These are phyloP conservation scores for Drosophila navojoa DNA, from an alignment of 1,140 invertebrate species.

Conservation along the genomic window DNA sequence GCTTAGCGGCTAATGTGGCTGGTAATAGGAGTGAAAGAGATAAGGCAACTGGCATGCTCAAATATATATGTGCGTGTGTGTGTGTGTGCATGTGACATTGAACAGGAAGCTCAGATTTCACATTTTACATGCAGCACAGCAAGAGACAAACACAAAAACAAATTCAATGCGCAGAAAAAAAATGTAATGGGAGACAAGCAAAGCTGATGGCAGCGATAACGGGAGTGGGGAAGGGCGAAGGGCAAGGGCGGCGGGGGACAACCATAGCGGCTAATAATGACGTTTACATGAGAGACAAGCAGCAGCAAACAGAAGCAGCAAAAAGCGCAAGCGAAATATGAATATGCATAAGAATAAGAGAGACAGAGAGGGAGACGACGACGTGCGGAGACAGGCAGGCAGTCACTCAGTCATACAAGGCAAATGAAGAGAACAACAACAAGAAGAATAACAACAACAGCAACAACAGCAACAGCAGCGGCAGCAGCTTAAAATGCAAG, in stretches of 20 bases:
- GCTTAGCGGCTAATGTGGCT: slow-evolving; percentile 49
- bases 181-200: slow-evolving; percentile 48
- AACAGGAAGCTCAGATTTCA: slow-evolving; percentile 79
- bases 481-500: slow-evolving; percentile 17
- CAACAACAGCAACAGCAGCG: slow-evolving; percentile 10
- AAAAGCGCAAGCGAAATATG: slow-evolving; percentile 60
- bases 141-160: slow-evolving; percentile 36
- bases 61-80: slow-evolving; percentile 35
- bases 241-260: neutral
- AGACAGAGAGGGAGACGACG: neutral
- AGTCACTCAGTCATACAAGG: slow-evolving; percentile 3
- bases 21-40: neutral
- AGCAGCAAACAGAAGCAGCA: slow-evolving; percentile 36
- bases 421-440: slow-evolving; percentile 16
- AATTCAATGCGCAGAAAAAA: slow-evolving; percentile 32
- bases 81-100: slow-evolving; percentile 55
- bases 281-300: slow-evolving; percentile 53
- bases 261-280: slow-evolving; percentile 48
- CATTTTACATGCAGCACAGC: slow-evolving; percentile 53
- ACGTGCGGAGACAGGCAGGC: neutral
- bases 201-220: neutral
- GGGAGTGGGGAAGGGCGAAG: neutral
- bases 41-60: slow-evolving; percentile 5
- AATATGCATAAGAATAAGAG: slow-evolving; percentile 47
- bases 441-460: slow-evolving; percentile 13